Base-by-base conservation (phyloP, 2,113 vertebrate genomes). In the Coracopsis vasa region DNA sequence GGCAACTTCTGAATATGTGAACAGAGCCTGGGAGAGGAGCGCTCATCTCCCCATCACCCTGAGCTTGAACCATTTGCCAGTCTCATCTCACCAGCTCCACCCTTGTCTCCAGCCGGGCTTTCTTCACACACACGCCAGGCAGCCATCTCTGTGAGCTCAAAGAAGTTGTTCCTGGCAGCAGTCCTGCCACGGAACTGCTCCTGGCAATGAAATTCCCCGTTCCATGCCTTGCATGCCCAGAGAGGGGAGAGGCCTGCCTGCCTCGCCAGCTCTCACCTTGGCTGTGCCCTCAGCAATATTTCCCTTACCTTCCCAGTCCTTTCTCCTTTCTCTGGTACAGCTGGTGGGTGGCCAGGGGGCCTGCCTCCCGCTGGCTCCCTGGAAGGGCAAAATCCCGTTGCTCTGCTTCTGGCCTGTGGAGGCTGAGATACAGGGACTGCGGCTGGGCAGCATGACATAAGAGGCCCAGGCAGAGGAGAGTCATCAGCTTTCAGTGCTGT, bases 381-480 rank as follows among this genome's bases (percentile, higher is more conserved):
- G 67, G 20, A 61, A 70, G 17, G 17, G 29, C 39, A 47, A 58
- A 23, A 39, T 23, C 13, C 35, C 17, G 13, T 44, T 35, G 14
- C 33, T 61, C 39, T 0, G 2, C 66, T 62, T 54, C 27, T 83
- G 44, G 31, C 3, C 2, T 3, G 6, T 9, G 15, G 61, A 61
- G 45, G 31, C 24, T 0, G 4, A 61, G 29, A 12, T 45, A 13
- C 19, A 31, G 64, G 27, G 25, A 24, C 37, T 1, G 0, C 1
- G 1, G 28, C 61, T 81, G 41, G 15, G 28, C 45, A 42, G 19
- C 1, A 1, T 21, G 45, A 45, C 1, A 1, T 15, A 61, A 37
- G 16, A 35, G 16, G 11, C 33, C 24, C 0, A 0, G 33, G 16
- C 9, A 50, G 28, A 71, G 35, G 14, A 6, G 10, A 50, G 28